A percentile compares a stretch with the other conserved stretches of the same genome.
These are phyloP conservation scores for Diorhabda elongata DNA, from an alignment of 1,140 invertebrate genomes.

Conservation along the genomic window DNA sequence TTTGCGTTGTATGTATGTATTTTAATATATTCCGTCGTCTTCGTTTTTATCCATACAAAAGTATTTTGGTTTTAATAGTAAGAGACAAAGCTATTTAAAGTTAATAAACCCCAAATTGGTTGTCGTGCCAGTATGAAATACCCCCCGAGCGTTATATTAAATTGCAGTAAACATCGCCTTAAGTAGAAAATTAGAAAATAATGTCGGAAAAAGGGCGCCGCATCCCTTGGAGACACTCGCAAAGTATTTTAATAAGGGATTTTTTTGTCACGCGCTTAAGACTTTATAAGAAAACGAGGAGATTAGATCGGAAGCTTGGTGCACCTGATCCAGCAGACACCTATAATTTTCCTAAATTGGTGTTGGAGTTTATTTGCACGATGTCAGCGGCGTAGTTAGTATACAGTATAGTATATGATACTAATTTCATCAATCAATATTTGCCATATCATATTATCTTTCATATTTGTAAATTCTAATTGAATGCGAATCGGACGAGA, in stretches of 20 bases:
- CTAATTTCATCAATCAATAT: no score
- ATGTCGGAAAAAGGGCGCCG: constrained; percentile 16
- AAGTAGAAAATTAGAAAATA: constrained; percentile 31
- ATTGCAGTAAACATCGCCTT: constrained; percentile 28
- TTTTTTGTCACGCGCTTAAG: constrained; percentile 35
- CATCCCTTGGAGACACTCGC: constrained; percentile 27
- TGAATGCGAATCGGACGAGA: no score
- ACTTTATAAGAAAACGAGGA: constrained; percentile 27
- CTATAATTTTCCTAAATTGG: constrained; percentile 33
- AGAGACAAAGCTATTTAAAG: constrained; percentile 7
- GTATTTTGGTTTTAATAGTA: not conserved
- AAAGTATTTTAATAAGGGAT: constrained; percentile 37
- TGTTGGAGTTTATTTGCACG: constrained; percentile 13
- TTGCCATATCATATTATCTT: no score
- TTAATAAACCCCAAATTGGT: constrained; percentile 13
- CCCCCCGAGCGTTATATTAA: constrained; percentile 19
- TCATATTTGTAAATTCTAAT: no score
- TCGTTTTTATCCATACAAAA: not conserved
- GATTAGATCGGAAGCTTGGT: constrained; percentile 26
- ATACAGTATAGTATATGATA: no score
- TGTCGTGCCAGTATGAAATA: constrained; percentile 11
- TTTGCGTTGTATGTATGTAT: no score
- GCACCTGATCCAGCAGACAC: constrained; percentile 30
- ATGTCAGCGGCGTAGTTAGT: not conserved
- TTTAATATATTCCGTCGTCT: no score